Evolutionary conservation across 2,888 invertebrate genomes (phyloP).

Genomic region (Tiliacea aurago): DNA sequence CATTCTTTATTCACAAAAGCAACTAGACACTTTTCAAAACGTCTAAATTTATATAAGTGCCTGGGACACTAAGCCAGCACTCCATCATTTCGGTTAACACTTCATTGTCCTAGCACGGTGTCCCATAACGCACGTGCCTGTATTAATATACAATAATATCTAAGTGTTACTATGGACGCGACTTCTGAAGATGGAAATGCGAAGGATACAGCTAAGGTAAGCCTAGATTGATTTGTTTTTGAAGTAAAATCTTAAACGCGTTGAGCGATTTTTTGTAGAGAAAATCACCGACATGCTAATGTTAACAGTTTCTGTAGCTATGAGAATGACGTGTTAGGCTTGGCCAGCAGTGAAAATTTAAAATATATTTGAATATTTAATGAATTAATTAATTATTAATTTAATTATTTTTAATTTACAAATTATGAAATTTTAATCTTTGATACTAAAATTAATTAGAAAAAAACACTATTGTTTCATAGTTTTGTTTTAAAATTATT

Average conservation of each 20-base stretch:
- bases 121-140: conserved; percentile 35
- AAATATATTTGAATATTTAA: not conserved
- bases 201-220: conserved; percentile 27
- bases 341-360: not conserved
- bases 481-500: not conserved
- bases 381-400: too few relatives aligned
- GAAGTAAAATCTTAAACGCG: too few relatives aligned
- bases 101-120: conserved; percentile 13
- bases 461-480: too few relatives aligned
- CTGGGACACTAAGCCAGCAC: not conserved
- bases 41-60: not conserved
- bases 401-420: too few relatives aligned
- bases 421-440: not conserved
- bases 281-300: not conserved
- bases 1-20: not conserved
- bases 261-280: not conserved
- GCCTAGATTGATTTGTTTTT: not conserved
- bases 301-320: too few relatives aligned
- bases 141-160: not conserved
- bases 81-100: conserved; percentile 3
- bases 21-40: not conserved
- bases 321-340: not conserved
- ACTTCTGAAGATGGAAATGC: not conserved
- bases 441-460: too few relatives aligned
- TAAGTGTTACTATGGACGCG: conserved; percentile 20